Conservation (phyloP, 2,888 invertebrate species). For the Lasioglossum marginatum region DNA sequence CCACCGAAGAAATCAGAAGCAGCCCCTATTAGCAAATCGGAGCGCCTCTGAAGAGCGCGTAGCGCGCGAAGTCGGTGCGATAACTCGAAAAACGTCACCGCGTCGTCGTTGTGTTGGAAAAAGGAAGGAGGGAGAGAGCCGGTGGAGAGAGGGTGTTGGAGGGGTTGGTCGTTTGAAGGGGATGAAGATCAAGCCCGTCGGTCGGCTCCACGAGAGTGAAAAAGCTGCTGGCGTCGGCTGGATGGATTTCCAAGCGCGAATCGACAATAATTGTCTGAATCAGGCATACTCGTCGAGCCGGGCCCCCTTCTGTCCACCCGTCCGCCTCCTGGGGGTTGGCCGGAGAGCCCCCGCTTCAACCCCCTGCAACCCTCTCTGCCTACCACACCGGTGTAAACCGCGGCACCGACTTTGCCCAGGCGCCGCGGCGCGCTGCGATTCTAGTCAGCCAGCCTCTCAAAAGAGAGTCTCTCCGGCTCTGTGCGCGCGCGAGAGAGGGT, state of each 20-base stretch:
- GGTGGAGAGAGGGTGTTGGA: background rate
- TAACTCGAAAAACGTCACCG: slow-evolving; percentile 60
- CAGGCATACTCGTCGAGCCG: slow-evolving; percentile 62
- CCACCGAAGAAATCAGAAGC: background rate
- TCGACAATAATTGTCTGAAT: slow-evolving; percentile 80
- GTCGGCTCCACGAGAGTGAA: slow-evolving; percentile 63
- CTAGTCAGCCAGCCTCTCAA: slow-evolving; percentile 36
- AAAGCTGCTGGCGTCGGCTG: slow-evolving; percentile 76
- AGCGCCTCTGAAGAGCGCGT: slow-evolving; percentile 21
- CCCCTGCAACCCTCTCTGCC: background rate
- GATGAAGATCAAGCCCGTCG: slow-evolving; percentile 61
- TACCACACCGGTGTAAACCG: slow-evolving; percentile 2
- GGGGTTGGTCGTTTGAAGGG: background rate
- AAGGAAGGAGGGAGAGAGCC: slow-evolving; percentile 29
- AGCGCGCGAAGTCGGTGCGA: slow-evolving; percentile 25
- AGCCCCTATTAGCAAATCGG: background rate
- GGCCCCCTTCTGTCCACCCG: slow-evolving; percentile 22
- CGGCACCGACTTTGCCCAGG: background rate
- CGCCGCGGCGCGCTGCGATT: slow-evolving; percentile 2
- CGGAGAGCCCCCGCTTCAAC: background rate
- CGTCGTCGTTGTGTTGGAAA: slow-evolving; percentile 33
- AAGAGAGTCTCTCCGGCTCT: slow-evolving; percentile 23
- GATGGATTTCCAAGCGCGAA: slow-evolving; percentile 78
- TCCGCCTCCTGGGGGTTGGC: background rate
- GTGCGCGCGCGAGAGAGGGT: slow-evolving; percentile 42